These are phyloP conservation scores for Galendromus occidentalis DNA, from an alignment of 1,140 invertebrate species.

Conservation along the genomic window DNA sequence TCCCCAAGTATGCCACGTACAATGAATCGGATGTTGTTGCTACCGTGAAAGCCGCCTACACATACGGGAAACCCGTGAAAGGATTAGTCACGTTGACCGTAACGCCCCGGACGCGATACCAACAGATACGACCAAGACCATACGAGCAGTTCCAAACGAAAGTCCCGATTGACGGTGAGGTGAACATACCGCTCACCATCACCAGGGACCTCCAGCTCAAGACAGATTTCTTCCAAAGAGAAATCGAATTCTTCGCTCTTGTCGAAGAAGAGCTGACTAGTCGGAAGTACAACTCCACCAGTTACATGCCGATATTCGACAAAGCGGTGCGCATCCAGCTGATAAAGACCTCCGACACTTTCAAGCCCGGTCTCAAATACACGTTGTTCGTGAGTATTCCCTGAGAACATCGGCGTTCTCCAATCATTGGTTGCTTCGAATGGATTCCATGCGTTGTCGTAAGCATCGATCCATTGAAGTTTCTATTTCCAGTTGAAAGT, in stretches of 20 bases:
- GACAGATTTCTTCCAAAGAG: slow-evolving; percentile 33
- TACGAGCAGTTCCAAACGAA: slow-evolving; percentile 22
- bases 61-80: slow-evolving; percentile 55
- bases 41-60: slow-evolving; percentile 58
- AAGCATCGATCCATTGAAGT: background rate
- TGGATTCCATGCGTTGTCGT: no score
- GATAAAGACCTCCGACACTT: slow-evolving; percentile 55
- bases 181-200: slow-evolving; percentile 21
- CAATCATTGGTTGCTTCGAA: no score
- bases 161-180: slow-evolving; percentile 19
- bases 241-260: slow-evolving; percentile 50
- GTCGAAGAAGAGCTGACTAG: slow-evolving; percentile 59
- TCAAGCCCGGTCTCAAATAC: slow-evolving; percentile 66
- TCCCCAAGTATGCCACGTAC: slow-evolving; percentile 56
- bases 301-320: slow-evolving; percentile 48
- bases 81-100: slow-evolving; percentile 25
- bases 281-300: slow-evolving; percentile 53
- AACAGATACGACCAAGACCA: slow-evolving; percentile 19
- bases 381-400: slow-evolving; percentile 45
- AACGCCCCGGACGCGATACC: slow-evolving; percentile 19
- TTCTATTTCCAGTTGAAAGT: slow-evolving; percentile 39
- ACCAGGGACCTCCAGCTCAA: slow-evolving; percentile 19
- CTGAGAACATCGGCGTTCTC: no score
- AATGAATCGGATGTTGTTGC: slow-evolving; percentile 51
- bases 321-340: slow-evolving; percentile 63